Base-by-base conservation (phyloP, 1,140 invertebrate species). In the Pectinophora gossypiella region DNA sequence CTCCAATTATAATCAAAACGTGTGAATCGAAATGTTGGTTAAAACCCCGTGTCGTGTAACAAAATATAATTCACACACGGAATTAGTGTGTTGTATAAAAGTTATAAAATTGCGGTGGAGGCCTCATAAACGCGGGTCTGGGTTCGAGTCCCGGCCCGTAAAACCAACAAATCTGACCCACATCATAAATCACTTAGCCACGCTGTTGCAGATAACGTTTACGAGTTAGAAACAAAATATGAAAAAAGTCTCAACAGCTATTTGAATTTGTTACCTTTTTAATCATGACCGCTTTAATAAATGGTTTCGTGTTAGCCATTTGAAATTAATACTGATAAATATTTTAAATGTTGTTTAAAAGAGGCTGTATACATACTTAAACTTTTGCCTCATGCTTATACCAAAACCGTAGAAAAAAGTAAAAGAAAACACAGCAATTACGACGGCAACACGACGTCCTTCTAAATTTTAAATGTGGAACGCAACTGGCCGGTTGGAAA, bases 91-190 rank as follows among this genome's bases (percentile, higher is more conserved):
- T 57, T 68, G 65, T 73, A 69, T 79, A 68, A 80, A 78, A 58
- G 78, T 70, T 80, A 60, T 82, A 84, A 81, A 84, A 75, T 55
- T 49, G 53, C 53, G 56, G n/a, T n/a, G n/a, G 68, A 61, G 61
- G 56, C 54, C 64, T 71, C 72, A 63, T 81, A 84, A 84, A 81
- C 64, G 51, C 52, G 73, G 76, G 72, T 71, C 75, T 68, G 56
- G 69, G 82, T 82, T 86, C 72, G 75, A 76, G 63, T 61, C 64
- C 58, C 63, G 55, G 57, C 67, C 65, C 70, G 77, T 79, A 83
- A 44, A 84, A 86, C 83, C 72, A 84, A 86, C 83, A 85, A 85
- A 85, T 85, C 80, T 84, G 78, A 85, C 78, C 82, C 71, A 74
- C 60, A 67, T 82, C 83, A 71, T 86, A 86, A 86, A 86, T 86